Evolutionary conservation across 2,888 invertebrate genomes (phyloP).

Genomic region (Eupithecia pulchellata): DNA sequence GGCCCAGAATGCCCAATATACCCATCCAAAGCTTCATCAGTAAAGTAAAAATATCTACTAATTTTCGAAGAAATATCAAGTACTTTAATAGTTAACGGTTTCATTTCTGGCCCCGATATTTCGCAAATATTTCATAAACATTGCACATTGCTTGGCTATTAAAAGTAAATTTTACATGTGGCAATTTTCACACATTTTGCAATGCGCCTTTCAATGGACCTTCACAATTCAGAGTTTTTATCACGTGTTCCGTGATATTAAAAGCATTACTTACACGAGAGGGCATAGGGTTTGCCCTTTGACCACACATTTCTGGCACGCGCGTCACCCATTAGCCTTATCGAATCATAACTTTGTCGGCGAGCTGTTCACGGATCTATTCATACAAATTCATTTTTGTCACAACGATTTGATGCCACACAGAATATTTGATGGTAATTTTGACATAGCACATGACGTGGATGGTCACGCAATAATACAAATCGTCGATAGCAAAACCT

Average conservation of each 20-base stretch:
- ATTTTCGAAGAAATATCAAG: not conserved
- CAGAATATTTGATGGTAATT: not conserved
- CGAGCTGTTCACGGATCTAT: conserved; percentile 30
- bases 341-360: conserved; percentile 46
- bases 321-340: conserved; percentile 40
- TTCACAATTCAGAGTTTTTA: not conserved
- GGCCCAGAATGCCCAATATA: too few relatives aligned
- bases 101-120: not conserved
- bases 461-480: not conserved
- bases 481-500: not conserved
- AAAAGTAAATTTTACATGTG: not conserved
- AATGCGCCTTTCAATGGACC: conserved; percentile 1
- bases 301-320: conserved; percentile 39
- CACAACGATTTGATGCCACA: too few relatives aligned
- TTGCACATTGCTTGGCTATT: conserved; percentile 4
- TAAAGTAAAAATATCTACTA: not conserved
- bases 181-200: conserved; percentile 7
- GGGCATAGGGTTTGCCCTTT: conserved; percentile 28
- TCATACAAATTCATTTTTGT: conserved; percentile 4
- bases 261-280: conserved; percentile 9
- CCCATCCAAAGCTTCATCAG: too few relatives aligned
- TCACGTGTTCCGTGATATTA: conserved; percentile 3
- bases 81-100: not conserved
- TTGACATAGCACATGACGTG: not conserved
- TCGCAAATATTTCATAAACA: conserved; percentile 1